Base-by-base conservation (phyloP, 1,140 invertebrate species). In the Aphelenchoides fujianensis region DNA sequence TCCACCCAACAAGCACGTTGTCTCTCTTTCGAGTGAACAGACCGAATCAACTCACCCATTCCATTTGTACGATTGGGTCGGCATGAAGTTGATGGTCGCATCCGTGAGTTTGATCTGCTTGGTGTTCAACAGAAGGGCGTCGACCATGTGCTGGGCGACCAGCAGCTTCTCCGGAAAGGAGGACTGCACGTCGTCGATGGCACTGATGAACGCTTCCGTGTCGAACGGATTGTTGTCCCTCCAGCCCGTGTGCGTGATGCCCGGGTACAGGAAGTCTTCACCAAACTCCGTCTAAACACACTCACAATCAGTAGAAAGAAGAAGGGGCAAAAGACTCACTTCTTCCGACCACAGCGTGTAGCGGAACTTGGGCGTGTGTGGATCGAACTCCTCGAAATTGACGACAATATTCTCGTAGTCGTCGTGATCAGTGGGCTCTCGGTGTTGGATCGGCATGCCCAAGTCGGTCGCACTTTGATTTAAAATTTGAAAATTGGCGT, bases 141-240 rank as follows among this genome's bases (percentile, higher is more conserved):
- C 2, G n/a, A 61, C 36, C 30, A 28, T 19, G 1, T n/a, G 2
- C 30, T 2, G n/a, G 27, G 31, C 16, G n/a, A 28, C 36, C 16
- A 31, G n/a, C 59, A 61, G n/a, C 2, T 61, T 16, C 30, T 31
- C 36, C 59, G n/a, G 59, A n/a, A 61, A 61, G n/a, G n/a, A 61
- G 2, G n/a, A 19, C 19, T 2, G 1, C 16, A 30, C 16, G 1
- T 34, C n/a, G 2, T 61, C n/a, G n/a, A n/a, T 61, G 1, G 59
- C 36, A 2, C 19, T n/a, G n/a, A 61, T 61, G n/a, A n/a, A 61
- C 28, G 16, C 36, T n/a, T 61, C 59, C 59, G 59, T 19, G 2
- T 61, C 59, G 2, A 48, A 61, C 31, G 59, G 59, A 2, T 61
- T 61, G 59, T 61, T 61, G 1, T 16, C 30, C 59, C 28, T n/a